Base-by-base conservation (phyloP, 2,113 vertebrate species). In the Macrotus californicus region DNA sequence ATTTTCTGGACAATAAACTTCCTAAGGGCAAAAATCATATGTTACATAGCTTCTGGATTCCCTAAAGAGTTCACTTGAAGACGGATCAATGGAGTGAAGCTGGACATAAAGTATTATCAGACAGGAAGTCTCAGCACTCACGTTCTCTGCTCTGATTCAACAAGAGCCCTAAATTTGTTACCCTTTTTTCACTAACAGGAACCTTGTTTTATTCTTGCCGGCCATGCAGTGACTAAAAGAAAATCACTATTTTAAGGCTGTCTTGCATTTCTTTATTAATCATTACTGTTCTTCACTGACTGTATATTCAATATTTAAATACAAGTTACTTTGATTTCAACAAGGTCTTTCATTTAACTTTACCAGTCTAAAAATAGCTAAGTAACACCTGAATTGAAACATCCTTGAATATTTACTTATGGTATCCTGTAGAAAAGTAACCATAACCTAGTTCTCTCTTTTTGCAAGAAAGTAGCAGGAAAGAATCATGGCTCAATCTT, bases 391-490 rank as follows among this genome's bases (percentile, higher is more conserved):
- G 26, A 77, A 73, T 69, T 83, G 69, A 56, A 96, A 96, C 80
- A 91, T 92, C 72, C 22, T 59, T 82, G 36, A 89, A 56, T n/a
- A 9, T 54, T 90, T 82, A 79, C 80, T 94, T 90, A 69, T 88
- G 43, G 41, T 9, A 59, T 22, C 29, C 61, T 72, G 26, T 54
- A 82, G 50, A 91, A 96, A 89, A 41, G 36, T 73, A 93, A 79
- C 48, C 72, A 4, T 73, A 92, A 94, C n/a, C 34, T 84, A 39
- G 67, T 69, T 73, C 75, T 90, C 29, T 73, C 36, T 87, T 89
- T 92, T 66, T 84, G 79, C 75, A 94, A 93, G 80, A 93, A 94
- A 94, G 67, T 16, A 91, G 18, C 56, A 95, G 89, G 84, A 94
- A 94, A 95, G 67, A 91, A 79, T 91, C 48, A 54, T 7, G n/a